These are phyloP conservation scores for Xenopus borealis DNA, from an alignment of 2,113 vertebrate genomes.

Conservation along the genomic window DNA sequence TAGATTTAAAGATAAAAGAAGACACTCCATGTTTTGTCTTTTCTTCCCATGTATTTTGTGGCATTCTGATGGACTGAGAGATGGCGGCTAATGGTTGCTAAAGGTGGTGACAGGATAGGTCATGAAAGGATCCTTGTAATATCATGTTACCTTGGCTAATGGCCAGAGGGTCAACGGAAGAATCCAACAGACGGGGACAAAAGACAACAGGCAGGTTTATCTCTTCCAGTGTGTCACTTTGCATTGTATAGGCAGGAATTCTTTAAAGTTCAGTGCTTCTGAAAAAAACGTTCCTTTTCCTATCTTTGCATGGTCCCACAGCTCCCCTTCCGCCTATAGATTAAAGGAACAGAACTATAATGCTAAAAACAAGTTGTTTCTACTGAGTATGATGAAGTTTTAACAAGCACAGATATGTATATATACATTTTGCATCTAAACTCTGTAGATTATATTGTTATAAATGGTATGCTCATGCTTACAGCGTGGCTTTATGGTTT, in stretches of 20 bases:
- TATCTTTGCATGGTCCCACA: slow-evolving; percentile 3
- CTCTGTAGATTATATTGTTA: no score
- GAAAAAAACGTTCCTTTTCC: slow-evolving; percentile 27
- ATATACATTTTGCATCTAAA: no score
- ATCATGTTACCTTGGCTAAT: slow-evolving; percentile 70
- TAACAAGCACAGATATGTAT: no score
- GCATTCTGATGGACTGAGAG: slow-evolving; percentile 48
- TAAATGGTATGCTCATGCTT: no score
- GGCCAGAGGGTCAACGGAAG: slow-evolving; percentile 67
- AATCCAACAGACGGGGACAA: slow-evolving; percentile 53
- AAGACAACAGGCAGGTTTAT: slow-evolving; percentile 51
- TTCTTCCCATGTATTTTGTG: slow-evolving; percentile 29
- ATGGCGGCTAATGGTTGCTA: slow-evolving; percentile 73
- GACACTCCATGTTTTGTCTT: slow-evolving; percentile 41
- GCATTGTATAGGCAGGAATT: slow-evolving; percentile 46
- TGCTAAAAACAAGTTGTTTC: no score
- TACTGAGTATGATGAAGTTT: no score
- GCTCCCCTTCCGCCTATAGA: slow-evolving; percentile 10
- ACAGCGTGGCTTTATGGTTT: no score
- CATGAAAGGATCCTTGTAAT: slow-evolving; percentile 64
- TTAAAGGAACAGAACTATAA: not conserved
- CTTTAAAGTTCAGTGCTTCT: slow-evolving; percentile 42
- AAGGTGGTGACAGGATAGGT: slow-evolving; percentile 63
- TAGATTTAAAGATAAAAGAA: slow-evolving; percentile 44
- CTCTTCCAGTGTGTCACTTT: slow-evolving; percentile 52